A percentile compares a stretch with the other conserved stretches of the same genome.
phyloP scores from a whole-genome alignment of 2,888 invertebrate genomes.

The Mantis religiosa region DNA sequence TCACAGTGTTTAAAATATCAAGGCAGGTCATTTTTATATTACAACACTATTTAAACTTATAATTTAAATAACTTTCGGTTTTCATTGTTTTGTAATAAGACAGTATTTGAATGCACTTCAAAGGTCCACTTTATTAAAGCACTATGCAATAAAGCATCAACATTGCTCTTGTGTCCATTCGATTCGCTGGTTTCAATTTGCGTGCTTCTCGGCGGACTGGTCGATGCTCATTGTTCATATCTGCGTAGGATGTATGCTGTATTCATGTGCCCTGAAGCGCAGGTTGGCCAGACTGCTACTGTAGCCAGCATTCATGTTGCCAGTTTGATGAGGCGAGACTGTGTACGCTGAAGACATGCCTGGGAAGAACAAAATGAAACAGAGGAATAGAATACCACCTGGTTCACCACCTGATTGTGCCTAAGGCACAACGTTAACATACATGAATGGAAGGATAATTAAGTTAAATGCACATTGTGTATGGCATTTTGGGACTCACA shows the following conservation, averaged over 20 bases:
- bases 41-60: neutral
- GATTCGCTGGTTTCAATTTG: neutral
- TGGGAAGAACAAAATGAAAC: constrained; percentile 3
- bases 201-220: neutral
- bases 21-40: neutral
- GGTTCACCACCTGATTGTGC: neutral
- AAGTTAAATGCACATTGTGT: neutral
- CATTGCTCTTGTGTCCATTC: too few species aligned
- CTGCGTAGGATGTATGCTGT: constrained; percentile 34
- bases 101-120: neutral
- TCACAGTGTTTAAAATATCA: neutral
- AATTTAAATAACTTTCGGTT: neutral
- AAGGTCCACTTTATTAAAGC: neutral
- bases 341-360: constrained; percentile 24
- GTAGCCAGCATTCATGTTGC: constrained; percentile 21
- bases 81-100: neutral
- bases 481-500: neutral
- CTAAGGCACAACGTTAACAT: neutral
- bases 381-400: too few species aligned
- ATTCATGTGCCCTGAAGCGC: constrained; percentile 58
- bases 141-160: neutral
- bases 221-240: constrained; percentile 1
- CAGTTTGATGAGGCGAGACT: constrained; percentile 8
- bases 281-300: constrained; percentile 45
- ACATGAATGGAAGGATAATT: neutral